Evolutionary conservation across 2,113 vertebrate species (phyloP), one percentile per base, ranked within the genome.

Genomic region (Corynorhinus townsendii): DNA sequence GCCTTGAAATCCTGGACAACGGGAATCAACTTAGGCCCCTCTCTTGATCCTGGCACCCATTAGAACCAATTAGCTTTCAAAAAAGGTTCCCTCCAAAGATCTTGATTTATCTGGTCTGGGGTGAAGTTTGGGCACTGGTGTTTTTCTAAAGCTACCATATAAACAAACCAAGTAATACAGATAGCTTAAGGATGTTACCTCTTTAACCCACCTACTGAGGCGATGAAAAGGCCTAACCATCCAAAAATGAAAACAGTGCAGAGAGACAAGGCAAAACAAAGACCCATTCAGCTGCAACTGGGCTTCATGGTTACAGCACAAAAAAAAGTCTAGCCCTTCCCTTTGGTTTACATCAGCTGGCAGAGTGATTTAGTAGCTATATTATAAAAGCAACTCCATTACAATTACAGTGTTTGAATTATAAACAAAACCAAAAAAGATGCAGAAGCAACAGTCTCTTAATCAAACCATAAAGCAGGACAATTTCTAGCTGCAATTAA

Each of bases 371-470:
- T 94, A 95, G 72, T 86, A 93, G 81, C 68, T 92, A 77, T 97
- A 93, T 96, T 96, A 86, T 90, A 96, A 91, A 93, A 95, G 85
- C 52, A 97, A 90, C 94, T 95, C 81, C 88, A 90, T 95, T 96
- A 91, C 96, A 96, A 97, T 97, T 95, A 96, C 71, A 89, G 82
- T 81, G 69, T 97, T 95, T 82, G 92, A 92, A 93, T 96, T 95
- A 95, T 75, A 97, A 90, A 93, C 95, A 91, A 97, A 97, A 90
- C 79, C 66, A 93, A 88, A 91, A 94, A 94, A 90, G 86, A 96
- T 84, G 49, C 72, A 96, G 72, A 94, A 95, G 95, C 59, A 92
- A 96, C n/a, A 92, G 71, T 89, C 72, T 94, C 95, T 96, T 97
- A 94, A 96, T 97, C 95, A 97, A 96, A 95, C 81, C 91, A 5